These are phyloP conservation scores for Mus pahari DNA, from an alignment of 2,113 vertebrate species.

Conservation along the genomic window DNA sequence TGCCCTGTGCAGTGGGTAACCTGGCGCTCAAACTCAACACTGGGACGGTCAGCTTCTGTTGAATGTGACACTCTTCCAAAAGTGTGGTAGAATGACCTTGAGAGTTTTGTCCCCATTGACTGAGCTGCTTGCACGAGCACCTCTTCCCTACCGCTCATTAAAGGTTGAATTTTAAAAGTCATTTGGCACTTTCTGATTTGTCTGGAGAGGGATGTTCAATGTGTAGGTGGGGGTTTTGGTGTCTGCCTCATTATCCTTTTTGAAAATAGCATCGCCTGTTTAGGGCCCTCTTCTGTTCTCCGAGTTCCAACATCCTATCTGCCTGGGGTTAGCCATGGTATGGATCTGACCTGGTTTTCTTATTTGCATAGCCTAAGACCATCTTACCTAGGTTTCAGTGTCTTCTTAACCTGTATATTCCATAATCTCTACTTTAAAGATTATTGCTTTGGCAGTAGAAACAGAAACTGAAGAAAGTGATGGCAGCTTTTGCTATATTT, in stretches of 20 bases:
- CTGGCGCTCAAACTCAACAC: neutral
- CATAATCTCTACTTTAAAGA: neutral
- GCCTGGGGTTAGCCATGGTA: neutral
- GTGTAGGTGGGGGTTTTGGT: neutral
- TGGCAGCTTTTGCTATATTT: neutral
- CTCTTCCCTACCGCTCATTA: neutral
- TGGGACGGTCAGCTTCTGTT: neutral
- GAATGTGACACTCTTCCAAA: neutral
- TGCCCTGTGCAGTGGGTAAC: neutral
- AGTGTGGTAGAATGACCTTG: neutral
- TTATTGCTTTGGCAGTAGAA: slow-evolving; percentile 13
- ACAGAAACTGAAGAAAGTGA: neutral
- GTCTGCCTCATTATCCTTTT: neutral
- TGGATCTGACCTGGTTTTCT: neutral
- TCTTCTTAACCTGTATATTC: neutral
- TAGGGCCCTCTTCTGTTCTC: neutral
- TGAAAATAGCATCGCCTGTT: neutral
- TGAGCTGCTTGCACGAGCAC: neutral
- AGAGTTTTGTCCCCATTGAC: neutral
- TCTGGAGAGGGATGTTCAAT: neutral
- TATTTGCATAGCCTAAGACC: neutral
- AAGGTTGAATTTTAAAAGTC: neutral
- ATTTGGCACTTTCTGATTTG: neutral
- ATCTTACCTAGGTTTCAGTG: neutral
- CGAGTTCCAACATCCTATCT: neutral